Conservation (phyloP, 2,888 invertebrate species). For the Mallateleia sp. region DNA sequence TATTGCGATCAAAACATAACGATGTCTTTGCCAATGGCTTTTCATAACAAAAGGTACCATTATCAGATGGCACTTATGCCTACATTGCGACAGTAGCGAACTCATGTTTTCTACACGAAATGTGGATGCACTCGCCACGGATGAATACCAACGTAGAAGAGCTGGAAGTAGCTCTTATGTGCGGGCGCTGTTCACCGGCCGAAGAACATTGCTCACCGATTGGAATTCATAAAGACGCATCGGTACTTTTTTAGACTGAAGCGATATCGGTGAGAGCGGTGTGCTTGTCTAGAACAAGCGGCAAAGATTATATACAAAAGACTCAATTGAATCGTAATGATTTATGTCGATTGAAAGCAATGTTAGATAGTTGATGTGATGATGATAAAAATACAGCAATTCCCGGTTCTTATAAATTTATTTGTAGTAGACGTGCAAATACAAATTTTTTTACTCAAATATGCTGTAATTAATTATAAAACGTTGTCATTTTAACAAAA, state of each 20-base stretch:
- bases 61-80: slow-evolving; percentile 51
- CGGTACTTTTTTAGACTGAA: slow-evolving; percentile 79
- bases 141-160: slow-evolving; percentile 66
- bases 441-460: no score
- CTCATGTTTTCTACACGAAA: slow-evolving; percentile 59
- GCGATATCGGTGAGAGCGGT: slow-evolving; percentile 68
- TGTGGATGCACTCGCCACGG: slow-evolving; percentile 62
- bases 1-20: slow-evolving; percentile 42
- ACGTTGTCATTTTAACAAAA: no score
- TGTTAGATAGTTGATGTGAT: background rate
- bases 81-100: slow-evolving; percentile 47
- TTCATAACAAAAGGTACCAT: slow-evolving; percentile 60
- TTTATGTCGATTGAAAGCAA: background rate
- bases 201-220: slow-evolving; percentile 78
- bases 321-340: slow-evolving; percentile 48
- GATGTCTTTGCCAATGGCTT: slow-evolving; percentile 49
- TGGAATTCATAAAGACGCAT: slow-evolving; percentile 80
- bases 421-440: no score
- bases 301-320: slow-evolving; percentile 49
- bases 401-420: no score
- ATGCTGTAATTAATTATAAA: no score
- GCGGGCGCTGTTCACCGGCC: slow-evolving; percentile 66
- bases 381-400: no score
- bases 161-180: slow-evolving; percentile 65
- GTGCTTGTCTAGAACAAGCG: slow-evolving; percentile 40